Percentiles rank a stretch among this genome's conserved stretches.
These are phyloP conservation scores for Hydrocynus forskahlii DNA, from an alignment of 2,797 vertebrate species.

Conservation along the genomic window DNA sequence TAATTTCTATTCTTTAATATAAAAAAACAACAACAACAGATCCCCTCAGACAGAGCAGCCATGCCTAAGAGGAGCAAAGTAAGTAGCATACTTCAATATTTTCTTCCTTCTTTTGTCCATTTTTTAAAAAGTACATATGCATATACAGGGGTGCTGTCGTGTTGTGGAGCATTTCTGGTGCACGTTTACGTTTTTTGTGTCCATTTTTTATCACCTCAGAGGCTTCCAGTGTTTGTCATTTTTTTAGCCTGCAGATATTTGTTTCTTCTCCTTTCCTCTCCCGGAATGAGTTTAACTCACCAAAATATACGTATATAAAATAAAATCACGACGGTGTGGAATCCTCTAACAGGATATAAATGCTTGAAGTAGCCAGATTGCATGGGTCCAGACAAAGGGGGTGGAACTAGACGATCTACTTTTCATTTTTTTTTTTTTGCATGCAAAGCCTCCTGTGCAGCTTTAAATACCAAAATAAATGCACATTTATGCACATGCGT, in stretches of 20 bases:
- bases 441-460: neutral
- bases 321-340: neutral
- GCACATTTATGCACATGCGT: too few species aligned
- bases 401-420: slow-evolving; percentile 36
- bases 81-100: slow-evolving; percentile 66
- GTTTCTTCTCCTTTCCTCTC: neutral
- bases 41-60: slow-evolving; percentile 57
- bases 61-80: slow-evolving; percentile 84
- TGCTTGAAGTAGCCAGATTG: slow-evolving; percentile 26
- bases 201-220: neutral
- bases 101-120: too few species aligned
- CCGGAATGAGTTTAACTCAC: neutral
- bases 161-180: too few species aligned
- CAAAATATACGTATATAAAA: too few species aligned
- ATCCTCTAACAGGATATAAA: slow-evolving; percentile 25
- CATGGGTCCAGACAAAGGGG: slow-evolving; percentile 60
- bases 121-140: too few species aligned
- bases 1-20: slow-evolving; percentile 43
- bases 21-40: slow-evolving; percentile 17
- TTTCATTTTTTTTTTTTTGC: neutral
- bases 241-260: slow-evolving; percentile 38
- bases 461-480: neutral
- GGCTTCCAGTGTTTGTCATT: neutral
- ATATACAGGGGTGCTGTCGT: too few species aligned
- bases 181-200: neutral